Conservation (phyloP, 1,140 invertebrate species). For the Globodera ellingtonae region DNA sequence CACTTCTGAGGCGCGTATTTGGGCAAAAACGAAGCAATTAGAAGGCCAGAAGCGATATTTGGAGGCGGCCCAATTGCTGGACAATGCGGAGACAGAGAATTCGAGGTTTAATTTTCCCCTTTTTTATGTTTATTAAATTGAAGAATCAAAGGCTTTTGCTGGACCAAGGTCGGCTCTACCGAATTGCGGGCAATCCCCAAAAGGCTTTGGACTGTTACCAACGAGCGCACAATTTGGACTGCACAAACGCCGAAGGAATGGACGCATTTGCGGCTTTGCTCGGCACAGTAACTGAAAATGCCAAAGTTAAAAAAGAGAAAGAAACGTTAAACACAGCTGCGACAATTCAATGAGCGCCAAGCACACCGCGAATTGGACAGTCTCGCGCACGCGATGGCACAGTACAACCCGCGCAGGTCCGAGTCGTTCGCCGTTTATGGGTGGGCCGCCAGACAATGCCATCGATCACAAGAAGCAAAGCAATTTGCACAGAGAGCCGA, state of each 20-base stretch:
- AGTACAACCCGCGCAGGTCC: slow-evolving; percentile 12
- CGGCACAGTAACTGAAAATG: slow-evolving; percentile 11
- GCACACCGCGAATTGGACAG: slow-evolving; percentile 17
- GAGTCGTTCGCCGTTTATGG: slow-evolving; percentile 19
- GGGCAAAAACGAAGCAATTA: slow-evolving; percentile 10
- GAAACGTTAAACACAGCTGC: neutral
- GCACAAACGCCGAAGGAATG: slow-evolving; percentile 27
- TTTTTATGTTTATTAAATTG: neutral
- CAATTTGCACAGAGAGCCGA: slow-evolving; percentile 22
- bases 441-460: slow-evolving; percentile 19
- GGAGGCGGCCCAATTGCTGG: slow-evolving; percentile 20
- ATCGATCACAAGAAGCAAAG: slow-evolving; percentile 9
- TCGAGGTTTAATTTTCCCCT: neutral
- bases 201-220: slow-evolving; percentile 25
- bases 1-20: neutral
- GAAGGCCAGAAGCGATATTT: slow-evolving; percentile 15
- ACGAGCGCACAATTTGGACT: slow-evolving; percentile 20
- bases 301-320: neutral
- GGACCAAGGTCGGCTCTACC: slow-evolving; percentile 21
- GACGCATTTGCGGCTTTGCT: slow-evolving; percentile 23
- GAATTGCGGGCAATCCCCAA: slow-evolving; percentile 18
- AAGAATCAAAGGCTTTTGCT: slow-evolving; percentile 14
- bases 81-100: neutral
- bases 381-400: slow-evolving; percentile 17
- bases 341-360: slow-evolving; percentile 7